Base-by-base conservation (phyloP, 1,140 invertebrate species). In the Hylyphantes graminicola region DNA sequence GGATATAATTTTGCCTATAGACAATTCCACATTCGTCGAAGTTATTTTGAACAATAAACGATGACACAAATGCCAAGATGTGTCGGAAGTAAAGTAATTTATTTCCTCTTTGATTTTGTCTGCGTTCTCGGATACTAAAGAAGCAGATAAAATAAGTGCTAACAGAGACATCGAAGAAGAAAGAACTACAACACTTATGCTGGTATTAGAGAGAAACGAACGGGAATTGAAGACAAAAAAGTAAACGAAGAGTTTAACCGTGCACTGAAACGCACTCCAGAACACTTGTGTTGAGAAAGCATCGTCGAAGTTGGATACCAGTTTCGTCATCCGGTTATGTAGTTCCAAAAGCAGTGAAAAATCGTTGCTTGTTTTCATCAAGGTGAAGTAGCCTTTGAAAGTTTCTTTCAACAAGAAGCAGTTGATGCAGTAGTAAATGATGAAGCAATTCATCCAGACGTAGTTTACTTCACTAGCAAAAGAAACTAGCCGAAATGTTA, bases 91-190 rank as follows among this genome's bases (percentile, higher is more conserved):
- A 10, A 10, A 7, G 59, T 61, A 61, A 12, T 61, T n/a, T 61
- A 61, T 61, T 61, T 61, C 59, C 19, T 61, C 59, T 17, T 61
- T 61, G 19, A 61, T 61, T 61, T 61, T 61, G 19, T 61, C 59
- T 13, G 59, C 59, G 19, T 13, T 61, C 12, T 61, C 59, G 7
- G 59, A 61, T 9, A 61, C 9, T 9, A 17, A 11, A 17, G 15
- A 15, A 0, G 17, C 5, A 61, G 17, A 13, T 10, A 15, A 61
- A 6, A 17, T 61, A 6, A 8, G 5, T 13, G 17, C 9, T 10
- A 61, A 11, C n/a, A 13, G 57, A 13, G n/a, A 13, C n/a, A 59
- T n/a, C n/a, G 57, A 3, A 59, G n/a, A n/a, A 12, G n/a, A 59
- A 59, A 12, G 1, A 6, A n/a, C 1, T 2, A 35, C 35, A 35